Percentiles rank a stretch among this genome's conserved stretches.
These are phyloP conservation scores for Danio jaintianensis DNA, from an alignment of 2,797 vertebrate genomes.

Conservation along the genomic window DNA sequence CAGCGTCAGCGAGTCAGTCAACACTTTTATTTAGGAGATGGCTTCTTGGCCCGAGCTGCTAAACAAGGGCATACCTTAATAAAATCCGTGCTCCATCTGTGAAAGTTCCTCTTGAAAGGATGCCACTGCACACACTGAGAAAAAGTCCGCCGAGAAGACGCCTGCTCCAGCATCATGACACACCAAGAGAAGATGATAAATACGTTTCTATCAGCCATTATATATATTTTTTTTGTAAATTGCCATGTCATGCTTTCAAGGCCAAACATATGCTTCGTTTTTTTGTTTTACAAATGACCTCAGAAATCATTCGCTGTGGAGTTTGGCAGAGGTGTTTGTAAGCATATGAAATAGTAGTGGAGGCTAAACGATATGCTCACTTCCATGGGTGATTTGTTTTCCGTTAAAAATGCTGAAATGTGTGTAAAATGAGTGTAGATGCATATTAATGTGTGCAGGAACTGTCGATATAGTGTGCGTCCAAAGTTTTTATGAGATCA, in stretches of 20 bases:
- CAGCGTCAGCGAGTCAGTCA: constrained; percentile 48
- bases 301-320: neutral
- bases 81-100: constrained; percentile 44
- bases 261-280: constrained; percentile 30
- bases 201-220: neutral
- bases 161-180: neutral
- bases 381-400: neutral
- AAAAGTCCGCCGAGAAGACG: constrained; percentile 33
- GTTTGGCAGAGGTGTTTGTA: neutral
- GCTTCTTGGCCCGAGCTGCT: constrained; percentile 38
- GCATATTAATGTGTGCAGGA: no score
- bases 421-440: neutral
- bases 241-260: constrained; percentile 16
- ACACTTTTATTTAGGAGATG: constrained; percentile 50
- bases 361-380: neutral
- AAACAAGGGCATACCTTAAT: constrained; percentile 58
- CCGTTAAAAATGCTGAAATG: neutral
- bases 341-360: neutral
- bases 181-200: constrained; percentile 6
- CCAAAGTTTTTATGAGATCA: neutral
- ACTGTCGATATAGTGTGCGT: neutral
- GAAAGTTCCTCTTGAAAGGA: constrained; percentile 32
- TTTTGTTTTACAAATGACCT: constrained; percentile 9
- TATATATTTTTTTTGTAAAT: constrained; percentile 33
- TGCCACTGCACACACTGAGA: constrained; percentile 32